Conservation (phyloP, 35 echinoderm and acorn worm genomes). For the Heliocidaris tuberculata region DNA sequence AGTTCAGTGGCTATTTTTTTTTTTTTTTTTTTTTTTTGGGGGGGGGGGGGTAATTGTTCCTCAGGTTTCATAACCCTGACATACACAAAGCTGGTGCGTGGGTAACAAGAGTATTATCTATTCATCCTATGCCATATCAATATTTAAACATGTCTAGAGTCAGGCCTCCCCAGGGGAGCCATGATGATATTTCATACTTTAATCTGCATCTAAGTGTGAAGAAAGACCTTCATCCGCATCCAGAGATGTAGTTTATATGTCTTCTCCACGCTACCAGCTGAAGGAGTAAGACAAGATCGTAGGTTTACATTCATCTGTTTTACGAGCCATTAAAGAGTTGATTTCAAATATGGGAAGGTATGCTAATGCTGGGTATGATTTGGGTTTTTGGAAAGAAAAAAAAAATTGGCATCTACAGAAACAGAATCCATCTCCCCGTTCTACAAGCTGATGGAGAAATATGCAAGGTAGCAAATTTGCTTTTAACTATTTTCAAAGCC, state of each 20-base stretch:
- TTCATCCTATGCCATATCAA: neutral
- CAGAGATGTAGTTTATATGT: neutral
- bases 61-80: neutral
- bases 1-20: neutral
- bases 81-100: neutral
- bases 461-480: too few species aligned
- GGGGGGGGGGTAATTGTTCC: neutral
- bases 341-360: too few species aligned
- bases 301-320: too few species aligned
- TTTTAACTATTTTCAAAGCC: too few species aligned
- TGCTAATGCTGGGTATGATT: too few species aligned
- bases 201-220: neutral
- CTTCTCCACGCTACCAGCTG: neutral
- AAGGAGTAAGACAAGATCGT: neutral
- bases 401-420: too few species aligned
- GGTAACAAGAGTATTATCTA: neutral
- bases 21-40: too few species aligned
- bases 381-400: too few species aligned
- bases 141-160: neutral
- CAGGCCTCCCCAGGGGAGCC: neutral
- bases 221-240: constrained; percentile 9
- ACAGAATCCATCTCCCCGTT: too few species aligned
- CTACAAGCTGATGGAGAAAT: too few species aligned
- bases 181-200: neutral
- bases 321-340: too few species aligned